Evolutionary conservation across 2,888 invertebrate species (phyloP), one percentile per base, ranked within the genome.

Genomic region (Allygus modestus): DNA sequence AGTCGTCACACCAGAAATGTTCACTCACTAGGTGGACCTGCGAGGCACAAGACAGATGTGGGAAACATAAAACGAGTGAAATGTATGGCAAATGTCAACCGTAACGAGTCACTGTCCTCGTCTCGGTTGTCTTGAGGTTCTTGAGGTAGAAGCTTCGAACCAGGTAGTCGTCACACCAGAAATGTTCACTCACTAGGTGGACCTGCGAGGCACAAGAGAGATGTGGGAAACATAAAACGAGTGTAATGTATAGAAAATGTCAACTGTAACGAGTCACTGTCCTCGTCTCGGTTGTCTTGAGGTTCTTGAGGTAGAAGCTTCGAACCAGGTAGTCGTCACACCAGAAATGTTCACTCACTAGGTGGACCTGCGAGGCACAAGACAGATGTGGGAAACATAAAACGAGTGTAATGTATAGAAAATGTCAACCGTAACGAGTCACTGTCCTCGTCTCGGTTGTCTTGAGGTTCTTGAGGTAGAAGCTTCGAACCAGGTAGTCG

Each of bases 261-360:
- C n/a, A 98, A 99, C 91, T 99, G 99, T 94, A 99, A 99, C 91
- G 99, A 2, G 99, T 99, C 82, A 99, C 99, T 0, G 99, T 99
- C 84, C 99, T 94, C 0, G 99, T 99, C 91, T 99, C 99, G 88
- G 99, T 98, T 9, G 98, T 99, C 89, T 97, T 95, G 86, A 98
- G 93, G 91, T 99, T 99, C 92, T 99, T 99, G 92, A 99, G 92
- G 91, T 99, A 99, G 93, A 99, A 99, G 89, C 98, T 98, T 85
- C 99, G 95, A 84, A 99, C 99, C 89, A 99, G 92, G 91, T 99
- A 99, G 91, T 99, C 99, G 88, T 99, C 99, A 91, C 99, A 99
- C 99, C 99, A 99, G 90, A 99, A 98, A 90, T 99, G 99, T 90
- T 99, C 99, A 89, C 99, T 99, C 0, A 99, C 99, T 86, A 99